Evolutionary conservation across 2,113 vertebrate genomes (phyloP).

Genomic region (Spizaetus ornatus): DNA sequence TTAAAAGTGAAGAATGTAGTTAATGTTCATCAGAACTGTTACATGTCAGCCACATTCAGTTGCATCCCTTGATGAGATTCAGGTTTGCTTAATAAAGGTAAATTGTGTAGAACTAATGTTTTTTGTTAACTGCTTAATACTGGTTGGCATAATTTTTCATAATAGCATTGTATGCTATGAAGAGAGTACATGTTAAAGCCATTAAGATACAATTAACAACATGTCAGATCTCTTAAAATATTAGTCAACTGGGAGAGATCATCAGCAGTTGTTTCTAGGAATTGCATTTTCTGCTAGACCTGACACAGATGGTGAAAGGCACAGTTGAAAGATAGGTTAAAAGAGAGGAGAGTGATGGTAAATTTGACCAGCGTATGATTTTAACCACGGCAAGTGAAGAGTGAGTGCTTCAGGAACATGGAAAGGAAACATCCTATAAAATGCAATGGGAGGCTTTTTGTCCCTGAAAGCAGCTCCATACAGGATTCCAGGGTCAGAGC

Average conservation of each 20-base stretch:
- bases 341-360: not conserved
- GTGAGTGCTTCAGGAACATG: not conserved
- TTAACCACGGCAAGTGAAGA: not conserved
- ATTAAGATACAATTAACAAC: not conserved
- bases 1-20: not conserved
- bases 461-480: not conserved
- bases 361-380: not conserved
- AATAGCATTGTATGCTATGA: not conserved
- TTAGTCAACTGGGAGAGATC: not conserved
- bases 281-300: not conserved
- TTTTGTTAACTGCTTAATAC: not conserved
- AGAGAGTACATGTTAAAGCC: not conserved
- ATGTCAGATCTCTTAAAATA: not conserved
- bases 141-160: not conserved
- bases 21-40: not conserved
- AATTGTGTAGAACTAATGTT: not conserved
- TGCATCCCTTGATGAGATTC: not conserved
- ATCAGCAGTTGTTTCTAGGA: not conserved
- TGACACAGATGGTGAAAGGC: not conserved
- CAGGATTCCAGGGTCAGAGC: not conserved
- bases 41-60: not conserved
- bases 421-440: not conserved
- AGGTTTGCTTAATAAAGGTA: not conserved
- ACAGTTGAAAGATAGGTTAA: not conserved
- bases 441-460: not conserved